phyloP scores from a whole-genome alignment of 2,797 vertebrate genomes.

The Vipera latastei region DNA sequence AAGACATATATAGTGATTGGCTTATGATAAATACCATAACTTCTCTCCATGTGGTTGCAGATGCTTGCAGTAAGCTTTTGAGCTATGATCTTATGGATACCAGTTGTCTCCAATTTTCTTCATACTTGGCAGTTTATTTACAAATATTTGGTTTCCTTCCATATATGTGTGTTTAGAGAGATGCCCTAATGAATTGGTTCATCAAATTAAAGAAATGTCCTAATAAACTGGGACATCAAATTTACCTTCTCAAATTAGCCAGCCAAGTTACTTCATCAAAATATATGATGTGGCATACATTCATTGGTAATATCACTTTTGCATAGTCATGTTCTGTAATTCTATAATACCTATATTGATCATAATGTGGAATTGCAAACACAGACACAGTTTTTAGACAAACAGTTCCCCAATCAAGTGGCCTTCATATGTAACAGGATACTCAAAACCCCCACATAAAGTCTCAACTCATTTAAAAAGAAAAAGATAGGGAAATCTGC shows the following conservation, averaged over 20 bases:
- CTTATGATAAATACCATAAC: background rate
- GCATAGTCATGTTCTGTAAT: background rate
- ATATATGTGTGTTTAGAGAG: too few relatives aligned
- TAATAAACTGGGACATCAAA: background rate
- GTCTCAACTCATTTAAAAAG: background rate
- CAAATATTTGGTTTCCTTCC: background rate
- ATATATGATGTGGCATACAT: background rate
- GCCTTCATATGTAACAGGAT: background rate
- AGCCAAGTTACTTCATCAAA: background rate
- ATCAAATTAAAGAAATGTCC: background rate
- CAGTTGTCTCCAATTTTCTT: background rate
- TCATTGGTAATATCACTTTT: background rate
- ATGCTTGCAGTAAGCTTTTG: background rate
- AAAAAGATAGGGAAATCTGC: background rate
- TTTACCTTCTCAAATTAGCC: background rate
- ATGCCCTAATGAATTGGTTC: too few relatives aligned
- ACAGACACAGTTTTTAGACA: background rate
- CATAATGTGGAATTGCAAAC: background rate
- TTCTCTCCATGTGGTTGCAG: background rate
- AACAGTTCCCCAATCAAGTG: background rate
- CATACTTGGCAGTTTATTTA: background rate
- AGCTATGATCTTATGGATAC: background rate
- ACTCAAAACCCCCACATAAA: background rate
- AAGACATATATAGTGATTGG: background rate
- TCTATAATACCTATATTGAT: background rate